phyloP scores from a whole-genome alignment of 2,888 invertebrate genomes.

The Ceramica pisi region DNA sequence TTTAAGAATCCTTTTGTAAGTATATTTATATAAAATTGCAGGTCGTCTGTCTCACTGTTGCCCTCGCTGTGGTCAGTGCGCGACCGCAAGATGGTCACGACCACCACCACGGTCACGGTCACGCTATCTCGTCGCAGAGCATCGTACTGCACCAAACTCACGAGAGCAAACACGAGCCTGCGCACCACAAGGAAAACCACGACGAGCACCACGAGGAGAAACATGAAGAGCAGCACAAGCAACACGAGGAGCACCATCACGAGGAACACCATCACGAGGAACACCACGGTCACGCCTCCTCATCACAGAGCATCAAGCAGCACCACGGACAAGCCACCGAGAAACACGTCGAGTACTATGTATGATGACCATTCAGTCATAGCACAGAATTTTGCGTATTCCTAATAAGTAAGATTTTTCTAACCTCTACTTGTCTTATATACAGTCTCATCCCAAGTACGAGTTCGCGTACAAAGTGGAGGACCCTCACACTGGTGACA shows the following conservation, averaged over 20 bases:
- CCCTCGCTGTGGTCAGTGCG: constrained; percentile 52
- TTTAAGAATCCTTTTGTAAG: not conserved
- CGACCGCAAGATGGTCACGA: constrained; percentile 56
- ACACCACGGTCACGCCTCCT: constrained; percentile 19
- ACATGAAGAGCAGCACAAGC: constrained; percentile 28
- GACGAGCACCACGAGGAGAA: constrained; percentile 16
- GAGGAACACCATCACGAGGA: constrained; percentile 28
- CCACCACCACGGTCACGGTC: constrained; percentile 67
- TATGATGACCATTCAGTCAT: constrained; percentile 32
- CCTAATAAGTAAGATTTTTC: not conserved
- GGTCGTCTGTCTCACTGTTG: constrained; percentile 60
- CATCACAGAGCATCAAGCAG: constrained; percentile 31
- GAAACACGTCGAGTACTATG: constrained; percentile 67
- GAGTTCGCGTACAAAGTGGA: constrained; percentile 85
- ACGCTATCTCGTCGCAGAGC: constrained; percentile 73
- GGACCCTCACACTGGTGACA: constrained; percentile 88
- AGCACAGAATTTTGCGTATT: not conserved
- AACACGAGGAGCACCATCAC: constrained; percentile 49
- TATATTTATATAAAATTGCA: constrained; percentile 33
- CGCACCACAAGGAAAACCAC: constrained; percentile 48
- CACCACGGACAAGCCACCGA: constrained; percentile 49
- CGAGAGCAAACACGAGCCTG: constrained; percentile 41
- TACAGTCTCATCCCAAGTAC: constrained; percentile 82
- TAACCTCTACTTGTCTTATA: constrained; percentile 10
- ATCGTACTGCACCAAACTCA: constrained; percentile 71